These are phyloP conservation scores for Rhinolophus sinicus DNA, from an alignment of 2,113 vertebrate species.

Conservation along the genomic window DNA sequence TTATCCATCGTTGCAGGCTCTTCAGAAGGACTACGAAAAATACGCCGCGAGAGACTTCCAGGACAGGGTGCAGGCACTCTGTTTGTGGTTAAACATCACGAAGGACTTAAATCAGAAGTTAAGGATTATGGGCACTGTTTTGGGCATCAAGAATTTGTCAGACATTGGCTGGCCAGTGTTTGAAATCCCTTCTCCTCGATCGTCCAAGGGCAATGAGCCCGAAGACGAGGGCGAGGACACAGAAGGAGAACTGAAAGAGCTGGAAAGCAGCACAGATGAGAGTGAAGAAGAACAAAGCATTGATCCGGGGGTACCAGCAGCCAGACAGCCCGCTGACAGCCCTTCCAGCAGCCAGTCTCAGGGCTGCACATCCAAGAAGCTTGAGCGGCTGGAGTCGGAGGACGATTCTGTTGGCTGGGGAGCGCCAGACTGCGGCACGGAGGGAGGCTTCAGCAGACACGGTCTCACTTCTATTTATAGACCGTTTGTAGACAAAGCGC, in stretches of 20 bases:
- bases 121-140: slow-evolving; percentile 97
- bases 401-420: slow-evolving; percentile 89
- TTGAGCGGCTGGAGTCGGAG: slow-evolving; percentile 90
- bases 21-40: slow-evolving; percentile 97
- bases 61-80: slow-evolving; percentile 99
- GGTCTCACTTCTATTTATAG: slow-evolving; percentile 97
- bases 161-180: slow-evolving; percentile 99
- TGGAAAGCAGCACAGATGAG: slow-evolving; percentile 90
- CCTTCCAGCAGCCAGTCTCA: slow-evolving; percentile 82
- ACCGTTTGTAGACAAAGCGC: slow-evolving; percentile 98
- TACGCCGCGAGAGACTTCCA: slow-evolving; percentile 98
- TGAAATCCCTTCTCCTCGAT: slow-evolving; percentile 96
- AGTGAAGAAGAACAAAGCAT: slow-evolving; percentile 88
- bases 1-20: slow-evolving; percentile 97
- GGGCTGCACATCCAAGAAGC: slow-evolving; percentile 82
- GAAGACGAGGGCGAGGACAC: slow-evolving; percentile 88
- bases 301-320: slow-evolving; percentile 62
- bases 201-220: slow-evolving; percentile 89
- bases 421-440: slow-evolving; percentile 78
- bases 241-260: slow-evolving; percentile 84
- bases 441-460: slow-evolving; percentile 85
- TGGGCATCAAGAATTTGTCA: slow-evolving; percentile 95
- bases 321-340: slow-evolving; percentile 74
- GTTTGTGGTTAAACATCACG: slow-evolving; percentile 98
- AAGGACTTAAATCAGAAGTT: slow-evolving; percentile 99